These are phyloP conservation scores for Muscicapa striata DNA, from an alignment of 2,797 vertebrate species.

Conservation along the genomic window DNA sequence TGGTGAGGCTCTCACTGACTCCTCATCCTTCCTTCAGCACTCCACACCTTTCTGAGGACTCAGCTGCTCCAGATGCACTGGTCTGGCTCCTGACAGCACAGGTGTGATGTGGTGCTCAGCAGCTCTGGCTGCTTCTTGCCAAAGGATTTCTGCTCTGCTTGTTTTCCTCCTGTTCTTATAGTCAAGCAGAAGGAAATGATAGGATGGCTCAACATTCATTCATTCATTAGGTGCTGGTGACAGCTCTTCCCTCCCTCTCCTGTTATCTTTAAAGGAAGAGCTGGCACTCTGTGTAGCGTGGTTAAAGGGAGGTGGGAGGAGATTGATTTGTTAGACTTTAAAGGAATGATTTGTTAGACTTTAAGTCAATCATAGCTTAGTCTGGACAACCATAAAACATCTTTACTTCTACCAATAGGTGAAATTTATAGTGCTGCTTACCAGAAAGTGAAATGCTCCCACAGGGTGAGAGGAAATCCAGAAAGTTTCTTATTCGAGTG, in stretches of 20 bases:
- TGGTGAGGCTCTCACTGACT: rapidly evolving
- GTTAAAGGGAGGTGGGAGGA: slow-evolving; percentile 1
- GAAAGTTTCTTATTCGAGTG: background rate
- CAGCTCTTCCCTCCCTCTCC: background rate
- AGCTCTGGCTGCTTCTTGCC: background rate
- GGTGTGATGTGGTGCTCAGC: background rate
- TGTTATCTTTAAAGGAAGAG: background rate
- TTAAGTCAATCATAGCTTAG: slow-evolving; percentile 42
- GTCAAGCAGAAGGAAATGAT: background rate
- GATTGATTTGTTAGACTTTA: slow-evolving; percentile 47
- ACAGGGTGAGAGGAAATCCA: background rate
- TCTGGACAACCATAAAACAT: slow-evolving; percentile 33
- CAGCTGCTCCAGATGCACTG: background rate
- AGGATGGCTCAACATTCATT: background rate
- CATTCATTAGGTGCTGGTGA: background rate
- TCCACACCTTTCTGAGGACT: background rate
- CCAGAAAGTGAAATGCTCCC: slow-evolving; percentile 1
- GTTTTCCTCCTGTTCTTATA: background rate
- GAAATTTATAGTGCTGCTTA: slow-evolving; percentile 28
- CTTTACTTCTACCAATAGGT: slow-evolving; percentile 13
- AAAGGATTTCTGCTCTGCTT: background rate
- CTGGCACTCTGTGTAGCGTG: rapidly evolving
- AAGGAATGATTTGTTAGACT: slow-evolving; percentile 41
- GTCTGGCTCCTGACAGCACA: background rate
- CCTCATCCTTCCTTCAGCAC: background rate